Base-by-base conservation (phyloP, 2,797 vertebrate genomes). In the Molothrus aeneus region DNA sequence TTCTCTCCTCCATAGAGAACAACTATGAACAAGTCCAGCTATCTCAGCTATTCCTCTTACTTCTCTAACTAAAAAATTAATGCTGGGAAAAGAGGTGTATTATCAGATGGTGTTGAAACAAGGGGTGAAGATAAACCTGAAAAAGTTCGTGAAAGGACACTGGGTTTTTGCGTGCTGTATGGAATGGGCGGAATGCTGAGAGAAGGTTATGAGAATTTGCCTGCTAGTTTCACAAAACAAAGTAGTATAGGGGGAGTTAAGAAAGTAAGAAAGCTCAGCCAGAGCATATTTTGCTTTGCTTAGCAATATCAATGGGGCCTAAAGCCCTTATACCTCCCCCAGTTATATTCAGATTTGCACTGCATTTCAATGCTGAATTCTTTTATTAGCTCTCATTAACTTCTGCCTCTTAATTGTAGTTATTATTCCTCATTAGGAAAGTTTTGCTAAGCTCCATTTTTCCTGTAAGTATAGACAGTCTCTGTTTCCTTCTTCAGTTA, bases 401-500 rank as follows among this genome's bases (percentile, higher is more conserved):
- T 25, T 89, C 68, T 79, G 21, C 51, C 53, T 94, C 56, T 80
- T 77, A 85, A 85, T 53, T 88, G n/a, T 24, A 28, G 36, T 43
- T 63, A 73, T 65, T 93, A 74, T 79, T 89, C 29, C 34, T 86
- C 45, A 74, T 90, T 80, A 83, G 45, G 16, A 38, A 88, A 86
- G 29, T 51, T 88, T 85, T 90, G n/a, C 73, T 79, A 63, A 81
- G 77, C 59, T 79, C 51, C n/a, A 32, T 75, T 80, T 78, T 78
- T 72, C 22, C 47, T 34, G 8, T 66, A n/a, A 45, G 38, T 93
- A 59, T 21, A 60, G 47, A 31, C 64, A 40, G 19, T 10, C 6
- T 71, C 32, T 70, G 3, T 66, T 80, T 83, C 70, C 28, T 86
- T 86, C 54, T 56, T 72, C 34, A 68, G 65, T 47, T 50, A 80